Base-by-base conservation (phyloP, 2,797 vertebrate genomes). In the Eurystomus glaucurus region DNA sequence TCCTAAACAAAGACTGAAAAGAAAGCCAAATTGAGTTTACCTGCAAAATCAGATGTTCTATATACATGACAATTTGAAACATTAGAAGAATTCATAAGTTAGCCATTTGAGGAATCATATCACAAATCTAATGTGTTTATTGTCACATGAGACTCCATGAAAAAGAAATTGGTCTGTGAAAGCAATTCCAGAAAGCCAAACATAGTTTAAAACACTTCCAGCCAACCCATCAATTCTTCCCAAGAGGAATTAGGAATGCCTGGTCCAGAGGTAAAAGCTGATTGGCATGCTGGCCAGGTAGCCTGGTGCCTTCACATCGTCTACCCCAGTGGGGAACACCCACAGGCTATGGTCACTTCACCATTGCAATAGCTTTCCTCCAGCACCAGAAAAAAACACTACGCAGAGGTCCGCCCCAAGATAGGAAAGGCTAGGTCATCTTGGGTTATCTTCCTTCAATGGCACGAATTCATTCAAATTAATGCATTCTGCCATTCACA, bases 121-220 rank as follows among this genome's bases (percentile, higher is more conserved):
- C 33, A 90, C 77, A 74, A 83, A 93, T 52, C 64, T 88, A 87
- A 88, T 87, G 66, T 92, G 60, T 85, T 94, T 94, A 62, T 86
- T 95, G 58, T 96, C 94, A 95, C 70, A 62, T 89, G 86, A 96
- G 84, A 92, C 33, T 16, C 54, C 33, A 65, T 8, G 14, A 89
- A 77, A 92, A 94, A 96, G 62, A 94, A 94, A 93, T 89, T 80
- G 81, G 64, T 90, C 90, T 92, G 52, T 51, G 75, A 95, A 96
- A 87, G 62, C 75, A 95, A 92, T 87, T 95, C 88, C 75, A 93
- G 75, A 85, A 96, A 95, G 43, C 50, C 66, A 91, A 91, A 79
- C 28, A 70, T 25, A 79, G 31, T 72, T 85, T 76, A 79, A 91
- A 95, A 68, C 58, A 76, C 81, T 93, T 92, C 80, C 84, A 95